Evolutionary conservation across 2,797 vertebrate genomes (phyloP), one percentile per base, ranked within the genome.

Genomic region (Echiichthys vipera): DNA sequence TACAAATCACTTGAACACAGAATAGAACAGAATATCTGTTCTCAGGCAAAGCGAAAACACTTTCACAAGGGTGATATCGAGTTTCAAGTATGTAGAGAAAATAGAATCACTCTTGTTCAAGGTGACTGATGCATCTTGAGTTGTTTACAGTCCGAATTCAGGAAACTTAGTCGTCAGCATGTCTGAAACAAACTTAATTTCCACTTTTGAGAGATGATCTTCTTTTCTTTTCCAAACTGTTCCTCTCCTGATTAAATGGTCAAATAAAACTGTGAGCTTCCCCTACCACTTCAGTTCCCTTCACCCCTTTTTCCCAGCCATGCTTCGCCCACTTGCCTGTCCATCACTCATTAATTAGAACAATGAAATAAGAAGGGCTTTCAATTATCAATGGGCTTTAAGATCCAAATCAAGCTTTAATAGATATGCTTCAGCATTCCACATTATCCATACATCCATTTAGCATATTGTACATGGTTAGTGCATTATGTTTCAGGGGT

Each of bases 361-460:
- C 29, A 43, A 71, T 6, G 30, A 74, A 61, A 68, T 74, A 65
- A 70, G n/a, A 74, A 42, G 5, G 25, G 15, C 40, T 43, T 37
- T 87, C 12, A 71, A 57, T 71, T 78, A 72, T 69, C 62, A 62
- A 78, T 69, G 42, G 1, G 34, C 27, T 74, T 70, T 49, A 67
- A 32, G 40, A 65, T 66, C 43, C 34, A 67, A 8, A 50, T 71
- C 6, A 78, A 71, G 65, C 39, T 61, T 64, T 61, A 65, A 69
- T 58, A 77, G 46, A 74, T 61, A 58, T n/a, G 32, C 12, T 57
- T 65, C 15, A 57, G 47, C 22, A 40, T 63, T 51, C 49, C 22
- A 43, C 61, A 61, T 69, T 29, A 36, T 56, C 43, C 42, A 37
- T 68, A 9, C 57, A 74, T 58, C 25, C 51, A 39, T 58, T 50